Evolutionary conservation across 2,888 invertebrate genomes (phyloP), one percentile per base, ranked within the genome.

Genomic region (Temnothorax unifasciatus): DNA sequence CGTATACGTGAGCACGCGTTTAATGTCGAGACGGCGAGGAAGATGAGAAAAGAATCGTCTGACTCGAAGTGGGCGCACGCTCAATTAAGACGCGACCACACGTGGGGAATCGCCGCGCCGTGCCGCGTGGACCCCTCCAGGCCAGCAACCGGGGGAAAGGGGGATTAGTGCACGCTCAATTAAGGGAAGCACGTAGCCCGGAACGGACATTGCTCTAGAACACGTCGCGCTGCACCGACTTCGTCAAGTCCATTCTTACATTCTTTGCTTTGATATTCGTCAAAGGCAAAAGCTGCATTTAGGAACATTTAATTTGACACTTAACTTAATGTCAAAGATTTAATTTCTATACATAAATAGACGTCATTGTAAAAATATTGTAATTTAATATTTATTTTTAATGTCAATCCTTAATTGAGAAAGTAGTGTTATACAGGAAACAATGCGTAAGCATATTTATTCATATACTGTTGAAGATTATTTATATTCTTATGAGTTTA

Each of bases 121-220:
- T 21, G 68, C 25, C 54, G 74, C 34, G 68, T 38, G 61, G 38
- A 41, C 52, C 29, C 25, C 71, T 11, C n/a, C 25, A 57, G 29
- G 13, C 13, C 76, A 18, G 64, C 38, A 66, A 77, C 52, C 52
- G 82, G 54, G 44, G 41, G 34, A 61, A 81, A 59, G 76, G 82
- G 69, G 64, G 73, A 68, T 54, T 69, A 85, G 86, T 87, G 84
- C 86, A 86, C 86, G 89, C 87, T 92, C 92, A 93, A 93, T 93
- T 93, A 93, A 90, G 88, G 86, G 83, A 88, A 89, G 86, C 86
- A 91, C 91, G 85, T 92, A 91, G 94, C 90, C 94, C 94, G 94
- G 94, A 94, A 94, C 94, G 94, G 87, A 92, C 94, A 89, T 94
- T 94, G 94, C 94, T 92, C 94, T 75, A 86, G 83, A 93, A 81